phyloP scores from a whole-genome alignment of 2,888 invertebrate genomes.

The Erpobdella octoculata region DNA sequence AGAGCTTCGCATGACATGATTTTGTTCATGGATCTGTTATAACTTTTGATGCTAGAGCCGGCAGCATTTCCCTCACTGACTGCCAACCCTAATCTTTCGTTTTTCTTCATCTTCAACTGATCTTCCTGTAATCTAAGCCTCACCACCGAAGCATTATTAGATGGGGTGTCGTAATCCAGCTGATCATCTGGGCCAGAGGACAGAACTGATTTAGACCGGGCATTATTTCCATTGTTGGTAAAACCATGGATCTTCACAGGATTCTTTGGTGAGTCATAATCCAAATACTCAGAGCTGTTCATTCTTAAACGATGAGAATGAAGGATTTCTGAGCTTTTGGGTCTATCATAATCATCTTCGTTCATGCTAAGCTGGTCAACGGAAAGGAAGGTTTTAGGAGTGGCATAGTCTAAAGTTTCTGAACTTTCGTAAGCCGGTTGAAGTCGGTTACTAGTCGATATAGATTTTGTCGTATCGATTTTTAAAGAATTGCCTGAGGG shows the following conservation, averaged over 20 bases:
- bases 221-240: background rate
- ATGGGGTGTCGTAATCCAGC: constrained; percentile 10
- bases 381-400: background rate
- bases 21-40: no score
- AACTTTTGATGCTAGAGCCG: background rate
- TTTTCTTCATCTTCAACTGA: background rate
- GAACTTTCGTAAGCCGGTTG: no score
- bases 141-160: background rate
- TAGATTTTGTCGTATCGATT: background rate
- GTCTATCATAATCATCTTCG: constrained; percentile 3
- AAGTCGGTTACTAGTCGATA: no score
- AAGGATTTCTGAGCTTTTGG: background rate
- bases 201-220: background rate
- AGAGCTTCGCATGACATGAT: background rate
- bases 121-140: background rate
- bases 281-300: background rate
- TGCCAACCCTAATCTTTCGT: background rate
- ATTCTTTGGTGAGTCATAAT: constrained; percentile 16
- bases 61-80: background rate
- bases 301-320: background rate
- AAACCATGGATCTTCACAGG: background rate
- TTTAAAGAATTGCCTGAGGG: background rate
- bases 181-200: background rate
- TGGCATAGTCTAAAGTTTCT: background rate
- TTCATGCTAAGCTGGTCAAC: background rate